Evolutionary conservation across 2,888 invertebrate species (phyloP).

Genomic region (Epirrhoe alternata): DNA sequence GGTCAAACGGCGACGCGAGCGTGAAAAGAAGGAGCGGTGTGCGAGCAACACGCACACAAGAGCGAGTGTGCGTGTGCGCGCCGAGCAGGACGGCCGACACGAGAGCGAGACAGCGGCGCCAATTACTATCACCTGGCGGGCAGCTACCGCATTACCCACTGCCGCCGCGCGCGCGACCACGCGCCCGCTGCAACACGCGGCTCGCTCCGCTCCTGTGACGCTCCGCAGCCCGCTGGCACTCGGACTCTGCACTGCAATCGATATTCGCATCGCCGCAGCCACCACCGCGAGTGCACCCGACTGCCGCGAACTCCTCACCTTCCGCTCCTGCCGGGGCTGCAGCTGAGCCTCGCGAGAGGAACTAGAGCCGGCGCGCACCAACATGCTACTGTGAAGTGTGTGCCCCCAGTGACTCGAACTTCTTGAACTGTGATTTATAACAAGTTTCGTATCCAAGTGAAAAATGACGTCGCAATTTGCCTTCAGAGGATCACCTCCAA

Average conservation of each 20-base stretch:
- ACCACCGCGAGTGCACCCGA: constrained; percentile 63
- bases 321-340: constrained; percentile 49
- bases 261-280: constrained; percentile 64
- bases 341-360: constrained; percentile 49
- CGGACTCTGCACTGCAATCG: constrained; percentile 71
- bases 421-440: constrained; percentile 31
- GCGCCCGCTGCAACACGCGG: constrained; percentile 83
- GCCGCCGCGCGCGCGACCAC: constrained; percentile 86
- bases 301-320: constrained; percentile 48
- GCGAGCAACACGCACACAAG: constrained; percentile 72
- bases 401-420: constrained; percentile 49
- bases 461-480: constrained; percentile 84
- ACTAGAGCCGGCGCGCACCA: constrained; percentile 52
- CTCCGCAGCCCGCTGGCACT: constrained; percentile 38
- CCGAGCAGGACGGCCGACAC: constrained; percentile 81
- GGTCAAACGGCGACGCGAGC: constrained; percentile 85
- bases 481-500: constrained; percentile 83
- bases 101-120: constrained; percentile 84
- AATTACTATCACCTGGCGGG: constrained; percentile 87
- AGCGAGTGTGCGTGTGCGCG: constrained; percentile 76
- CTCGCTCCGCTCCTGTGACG: constrained; percentile 70
- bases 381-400: constrained; percentile 82
- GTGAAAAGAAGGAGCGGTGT: constrained; percentile 84
- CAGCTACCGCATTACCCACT: constrained; percentile 87
- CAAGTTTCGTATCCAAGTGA: constrained; percentile 59